Evolutionary conservation across 2,797 vertebrate species (phyloP).

Genomic region (Artibeus lituratus): DNA sequence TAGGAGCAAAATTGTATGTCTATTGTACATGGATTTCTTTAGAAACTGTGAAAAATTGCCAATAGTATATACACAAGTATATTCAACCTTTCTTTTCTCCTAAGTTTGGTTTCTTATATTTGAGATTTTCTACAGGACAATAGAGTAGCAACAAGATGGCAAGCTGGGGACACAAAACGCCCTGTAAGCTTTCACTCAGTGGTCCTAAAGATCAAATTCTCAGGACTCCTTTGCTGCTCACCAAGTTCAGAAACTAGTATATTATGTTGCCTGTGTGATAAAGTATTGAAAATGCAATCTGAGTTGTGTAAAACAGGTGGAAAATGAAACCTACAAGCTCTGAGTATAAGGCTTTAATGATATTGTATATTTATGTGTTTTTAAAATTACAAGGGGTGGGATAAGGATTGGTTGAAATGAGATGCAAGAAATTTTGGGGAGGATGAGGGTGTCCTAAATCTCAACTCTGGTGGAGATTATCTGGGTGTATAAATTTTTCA

Average conservation of each 20-base stretch:
- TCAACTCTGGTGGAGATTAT: accelerated
- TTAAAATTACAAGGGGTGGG: neutral
- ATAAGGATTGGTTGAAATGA: neutral
- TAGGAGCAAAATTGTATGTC: neutral
- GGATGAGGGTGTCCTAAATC: no score
- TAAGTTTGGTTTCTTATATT: no score
- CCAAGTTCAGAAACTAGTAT: accelerated
- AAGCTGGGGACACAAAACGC: accelerated
- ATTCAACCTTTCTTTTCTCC: neutral
- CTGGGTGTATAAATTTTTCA: accelerated
- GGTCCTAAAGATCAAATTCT: accelerated
- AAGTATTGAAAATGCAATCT: no score
- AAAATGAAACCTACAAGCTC: neutral
- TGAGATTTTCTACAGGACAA: neutral
- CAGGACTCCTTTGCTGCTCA: accelerated
- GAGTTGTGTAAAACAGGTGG: neutral
- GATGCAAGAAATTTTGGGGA: neutral
- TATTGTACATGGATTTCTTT: neutral
- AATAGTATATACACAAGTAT: accelerated
- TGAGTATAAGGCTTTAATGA: accelerated
- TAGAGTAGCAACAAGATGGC: neutral
- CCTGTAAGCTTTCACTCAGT: accelerated
- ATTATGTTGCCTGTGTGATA: neutral
- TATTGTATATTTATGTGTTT: neutral
- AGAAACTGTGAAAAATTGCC: neutral